Evolutionary conservation across 2,113 vertebrate species (phyloP).

Genomic region (Marmota monax): DNA sequence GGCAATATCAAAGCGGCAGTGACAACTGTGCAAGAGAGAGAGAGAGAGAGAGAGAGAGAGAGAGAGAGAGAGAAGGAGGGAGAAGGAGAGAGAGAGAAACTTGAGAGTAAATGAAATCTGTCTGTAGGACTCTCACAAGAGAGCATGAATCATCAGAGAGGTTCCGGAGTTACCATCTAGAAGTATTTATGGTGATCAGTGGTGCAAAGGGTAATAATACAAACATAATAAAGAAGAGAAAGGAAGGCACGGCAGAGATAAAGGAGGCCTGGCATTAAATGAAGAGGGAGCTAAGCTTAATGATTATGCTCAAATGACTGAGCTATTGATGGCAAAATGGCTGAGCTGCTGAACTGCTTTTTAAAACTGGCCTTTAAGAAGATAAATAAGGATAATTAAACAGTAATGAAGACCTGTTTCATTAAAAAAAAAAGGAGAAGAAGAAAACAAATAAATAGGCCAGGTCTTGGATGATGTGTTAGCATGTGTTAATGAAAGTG

Average conservation of each 20-base stretch:
- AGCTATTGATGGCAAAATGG: constrained; percentile 71
- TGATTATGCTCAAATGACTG: constrained; percentile 73
- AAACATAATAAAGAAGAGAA: constrained; percentile 75
- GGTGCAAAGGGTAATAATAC: constrained; percentile 68
- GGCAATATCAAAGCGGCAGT: not conserved
- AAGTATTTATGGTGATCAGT: constrained; percentile 72
- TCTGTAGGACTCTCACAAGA: constrained; percentile 14
- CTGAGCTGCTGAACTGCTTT: constrained; percentile 72
- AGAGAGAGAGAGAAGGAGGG: no score
- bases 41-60: rapidly evolving
- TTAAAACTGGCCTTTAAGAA: constrained; percentile 79
- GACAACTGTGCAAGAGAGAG: not conserved
- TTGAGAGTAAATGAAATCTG: constrained; percentile 34
- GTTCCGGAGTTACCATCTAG: constrained; percentile 55
- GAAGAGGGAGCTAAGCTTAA: constrained; percentile 65
- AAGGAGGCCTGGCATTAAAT: constrained; percentile 51
- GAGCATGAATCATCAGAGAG: constrained; percentile 63
- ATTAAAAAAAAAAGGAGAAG: constrained; percentile 50
- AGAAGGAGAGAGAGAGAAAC: not conserved
- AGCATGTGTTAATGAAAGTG: constrained; percentile 51
- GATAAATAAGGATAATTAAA: constrained; percentile 80
- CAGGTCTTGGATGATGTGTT: constrained; percentile 50
- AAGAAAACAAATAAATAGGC: constrained; percentile 69
- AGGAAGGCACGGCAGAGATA: constrained; percentile 61
- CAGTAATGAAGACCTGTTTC: constrained; percentile 74